Percentiles rank a stretch among this genome's conserved stretches.
phyloP scores from a whole-genome alignment of 2,797 vertebrate genomes.

The Acanthopagrus latus region DNA sequence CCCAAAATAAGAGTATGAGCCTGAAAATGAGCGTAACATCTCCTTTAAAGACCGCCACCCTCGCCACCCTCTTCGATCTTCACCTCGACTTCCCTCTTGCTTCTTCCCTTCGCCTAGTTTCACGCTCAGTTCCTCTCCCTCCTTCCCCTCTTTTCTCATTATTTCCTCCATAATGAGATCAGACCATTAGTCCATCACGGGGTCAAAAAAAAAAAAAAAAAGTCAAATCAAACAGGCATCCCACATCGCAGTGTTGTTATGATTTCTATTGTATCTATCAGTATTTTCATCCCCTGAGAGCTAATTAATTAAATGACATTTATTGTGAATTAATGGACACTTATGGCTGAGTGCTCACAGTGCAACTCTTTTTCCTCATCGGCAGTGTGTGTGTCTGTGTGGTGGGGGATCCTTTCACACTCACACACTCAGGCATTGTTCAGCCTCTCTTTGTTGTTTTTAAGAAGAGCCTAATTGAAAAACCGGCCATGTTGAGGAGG shows the following conservation, averaged over 20 bases:
- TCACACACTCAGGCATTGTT: slow-evolving; percentile 12
- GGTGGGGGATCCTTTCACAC: slow-evolving; percentile 11
- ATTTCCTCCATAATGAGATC: slow-evolving; percentile 42
- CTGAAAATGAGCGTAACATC: too few relatives aligned
- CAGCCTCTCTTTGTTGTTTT: slow-evolving; percentile 21
- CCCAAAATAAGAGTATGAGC: too few relatives aligned
- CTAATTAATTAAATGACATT: slow-evolving; percentile 45
- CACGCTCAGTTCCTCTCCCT: background rate
- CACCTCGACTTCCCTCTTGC: too few relatives aligned
- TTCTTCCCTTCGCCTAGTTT: background rate
- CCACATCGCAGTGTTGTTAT: slow-evolving; percentile 23
- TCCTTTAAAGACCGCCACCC: too few relatives aligned
- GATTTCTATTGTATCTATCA: slow-evolving; percentile 1
- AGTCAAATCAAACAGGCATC: slow-evolving; percentile 7
- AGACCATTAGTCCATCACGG: slow-evolving; percentile 21
- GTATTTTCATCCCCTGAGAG: slow-evolving; percentile 22
- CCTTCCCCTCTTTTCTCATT: slow-evolving; percentile 28
- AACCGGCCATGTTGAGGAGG: slow-evolving; percentile 31
- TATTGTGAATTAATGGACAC: slow-evolving; percentile 48
- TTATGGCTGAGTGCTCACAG: slow-evolving; percentile 30
- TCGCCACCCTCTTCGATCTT: background rate
- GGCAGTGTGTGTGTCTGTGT: too few relatives aligned
- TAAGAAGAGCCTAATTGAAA: slow-evolving; percentile 49
- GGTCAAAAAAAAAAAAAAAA: slow-evolving; percentile 17
- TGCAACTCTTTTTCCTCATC: background rate